These are phyloP conservation scores for Arenaria interpres DNA, from an alignment of 2,113 vertebrate species.

Conservation along the genomic window DNA sequence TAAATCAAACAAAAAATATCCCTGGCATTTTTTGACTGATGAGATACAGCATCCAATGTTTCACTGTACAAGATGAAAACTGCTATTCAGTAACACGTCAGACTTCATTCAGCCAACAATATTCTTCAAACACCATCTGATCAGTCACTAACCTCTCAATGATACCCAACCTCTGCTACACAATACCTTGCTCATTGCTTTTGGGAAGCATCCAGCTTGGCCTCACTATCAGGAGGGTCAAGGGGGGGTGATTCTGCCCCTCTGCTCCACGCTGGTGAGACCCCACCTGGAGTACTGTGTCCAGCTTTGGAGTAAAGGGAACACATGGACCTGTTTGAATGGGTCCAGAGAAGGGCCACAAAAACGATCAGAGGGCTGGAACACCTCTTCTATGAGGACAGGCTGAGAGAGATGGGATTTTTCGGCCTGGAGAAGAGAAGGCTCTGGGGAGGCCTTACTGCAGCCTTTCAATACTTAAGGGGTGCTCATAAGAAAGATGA, in stretches of 20 bases:
- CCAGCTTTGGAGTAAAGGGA: neutral
- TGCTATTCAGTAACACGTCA: neutral
- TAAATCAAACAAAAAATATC: neutral
- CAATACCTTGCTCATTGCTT: neutral
- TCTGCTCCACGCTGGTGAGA: no score
- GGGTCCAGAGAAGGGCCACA: neutral
- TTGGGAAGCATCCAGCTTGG: neutral
- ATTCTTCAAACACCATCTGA: neutral
- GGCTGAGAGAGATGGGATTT: neutral
- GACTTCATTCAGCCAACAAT: neutral
- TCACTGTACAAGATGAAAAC: neutral
- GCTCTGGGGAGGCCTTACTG: neutral
- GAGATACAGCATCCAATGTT: neutral
- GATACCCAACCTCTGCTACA: neutral
- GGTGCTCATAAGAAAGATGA: neutral
- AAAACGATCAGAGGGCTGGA: neutral
- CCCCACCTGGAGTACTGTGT: neutral
- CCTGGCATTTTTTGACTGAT: neutral
- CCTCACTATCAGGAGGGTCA: neutral
- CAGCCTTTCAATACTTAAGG: neutral
- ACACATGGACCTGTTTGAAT: neutral
- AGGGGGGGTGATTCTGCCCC: neutral
- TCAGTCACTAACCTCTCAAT: neutral
- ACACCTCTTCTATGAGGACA: neutral
- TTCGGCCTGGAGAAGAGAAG: neutral